Percentiles rank a stretch among this genome's conserved stretches.
These are phyloP conservation scores for Palloptera scutellata DNA, from an alignment of 2,888 invertebrate species.

Conservation along the genomic window DNA sequence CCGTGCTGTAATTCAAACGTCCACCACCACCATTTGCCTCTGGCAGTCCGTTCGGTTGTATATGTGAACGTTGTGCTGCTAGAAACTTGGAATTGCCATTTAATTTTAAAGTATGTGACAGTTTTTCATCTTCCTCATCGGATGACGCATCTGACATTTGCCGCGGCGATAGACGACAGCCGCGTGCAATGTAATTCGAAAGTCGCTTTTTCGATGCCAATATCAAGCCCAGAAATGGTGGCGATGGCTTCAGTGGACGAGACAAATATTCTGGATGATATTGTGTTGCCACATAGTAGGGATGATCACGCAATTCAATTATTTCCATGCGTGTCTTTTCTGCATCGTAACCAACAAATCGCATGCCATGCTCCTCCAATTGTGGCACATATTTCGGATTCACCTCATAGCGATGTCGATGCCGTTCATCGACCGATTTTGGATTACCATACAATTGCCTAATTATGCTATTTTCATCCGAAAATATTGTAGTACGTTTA, in stretches of 20 bases:
- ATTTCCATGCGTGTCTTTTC: constrained; percentile 94
- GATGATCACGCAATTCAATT: constrained; percentile 84
- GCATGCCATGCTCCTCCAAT: constrained; percentile 83
- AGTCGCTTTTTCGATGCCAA: constrained; percentile 88
- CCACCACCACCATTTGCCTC: constrained; percentile 3
- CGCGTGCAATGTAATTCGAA: constrained; percentile 74
- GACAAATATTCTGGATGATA: constrained; percentile 98
- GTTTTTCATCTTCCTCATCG: constrained; percentile 48
- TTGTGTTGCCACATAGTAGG: constrained; percentile 94
- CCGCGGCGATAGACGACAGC: constrained; percentile 78
- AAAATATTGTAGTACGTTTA: constrained; percentile 86
- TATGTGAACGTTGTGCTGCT: not conserved
- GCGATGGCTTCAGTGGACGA: constrained; percentile 88
- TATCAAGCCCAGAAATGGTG: constrained; percentile 94
- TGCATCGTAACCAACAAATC: constrained; percentile 87
- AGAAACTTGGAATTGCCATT: constrained; percentile 8
- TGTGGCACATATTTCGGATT: constrained; percentile 85
- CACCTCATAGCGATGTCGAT: constrained; percentile 97
- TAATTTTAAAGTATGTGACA: constrained; percentile 16
- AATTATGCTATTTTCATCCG: constrained; percentile 68
- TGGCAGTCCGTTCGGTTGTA: not conserved
- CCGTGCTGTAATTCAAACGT: not conserved
- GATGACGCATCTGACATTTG: constrained; percentile 80
- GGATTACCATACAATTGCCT: constrained; percentile 80
- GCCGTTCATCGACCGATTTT: constrained; percentile 88